These are phyloP conservation scores for Chiropotes sagulatus DNA, from an alignment of 2,797 vertebrate species.

Conservation along the genomic window DNA sequence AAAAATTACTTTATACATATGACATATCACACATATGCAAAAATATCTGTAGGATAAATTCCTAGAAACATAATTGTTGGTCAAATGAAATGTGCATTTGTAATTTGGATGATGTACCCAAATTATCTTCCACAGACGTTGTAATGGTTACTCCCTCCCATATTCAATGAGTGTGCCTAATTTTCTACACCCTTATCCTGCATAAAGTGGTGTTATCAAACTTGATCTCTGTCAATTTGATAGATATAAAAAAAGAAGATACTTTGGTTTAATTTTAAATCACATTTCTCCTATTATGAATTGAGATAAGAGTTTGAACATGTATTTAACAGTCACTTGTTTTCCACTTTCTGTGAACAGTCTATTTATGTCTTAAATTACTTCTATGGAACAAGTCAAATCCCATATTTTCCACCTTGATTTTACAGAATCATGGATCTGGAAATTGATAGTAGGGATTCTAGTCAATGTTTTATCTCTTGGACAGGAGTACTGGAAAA, in stretches of 20 bases:
- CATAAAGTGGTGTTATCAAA: not conserved
- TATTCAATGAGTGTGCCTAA: not conserved
- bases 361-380: constrained; percentile 35
- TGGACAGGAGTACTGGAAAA: not conserved
- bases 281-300: not conserved
- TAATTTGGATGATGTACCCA: not conserved
- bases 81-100: constrained; percentile 9
- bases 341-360: not conserved
- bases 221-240: not conserved
- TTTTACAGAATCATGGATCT: not conserved
- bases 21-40: not conserved
- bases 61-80: not conserved
- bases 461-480: not conserved
- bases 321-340: not conserved
- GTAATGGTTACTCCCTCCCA: not conserved
- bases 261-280: not conserved
- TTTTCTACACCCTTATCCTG: not conserved
- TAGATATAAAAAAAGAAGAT: not conserved
- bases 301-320: not conserved
- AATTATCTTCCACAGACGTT: not conserved
- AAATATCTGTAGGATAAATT: not conserved
- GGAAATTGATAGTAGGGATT: constrained; percentile 28
- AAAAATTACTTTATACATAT: not conserved
- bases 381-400: not conserved
- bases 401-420: not conserved